Evolutionary conservation across 1,140 invertebrate species (phyloP).

Genomic region (Oreohelix idahoensis): DNA sequence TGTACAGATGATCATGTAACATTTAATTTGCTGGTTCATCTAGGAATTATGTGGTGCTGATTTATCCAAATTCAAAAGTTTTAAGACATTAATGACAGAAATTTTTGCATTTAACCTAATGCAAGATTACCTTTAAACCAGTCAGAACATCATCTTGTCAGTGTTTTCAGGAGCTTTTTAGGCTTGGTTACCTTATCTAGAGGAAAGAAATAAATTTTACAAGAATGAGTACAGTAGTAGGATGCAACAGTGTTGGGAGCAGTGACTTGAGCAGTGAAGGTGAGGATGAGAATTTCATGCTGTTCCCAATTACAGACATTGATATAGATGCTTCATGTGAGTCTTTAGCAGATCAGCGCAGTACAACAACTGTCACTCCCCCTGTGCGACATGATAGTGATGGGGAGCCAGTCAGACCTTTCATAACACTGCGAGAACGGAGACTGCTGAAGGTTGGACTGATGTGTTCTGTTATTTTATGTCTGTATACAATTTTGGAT

Average conservation of each 20-base stretch:
- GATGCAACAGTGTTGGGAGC: background rate
- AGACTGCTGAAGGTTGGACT: conserved; percentile 50
- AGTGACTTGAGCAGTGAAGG: conserved; percentile 40
- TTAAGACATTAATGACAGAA: too few relatives aligned
- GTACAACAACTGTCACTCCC: conserved; percentile 24
- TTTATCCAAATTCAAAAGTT: too few relatives aligned
- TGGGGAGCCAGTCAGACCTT: conserved; percentile 48
- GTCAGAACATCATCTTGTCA: too few relatives aligned
- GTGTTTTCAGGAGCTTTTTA: too few relatives aligned
- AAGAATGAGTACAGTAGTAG: background rate
- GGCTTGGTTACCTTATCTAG: background rate
- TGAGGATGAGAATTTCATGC: conserved; percentile 47
- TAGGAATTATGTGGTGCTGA: too few relatives aligned
- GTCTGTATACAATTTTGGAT: conserved; percentile 14
- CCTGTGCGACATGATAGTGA: conserved; percentile 23
- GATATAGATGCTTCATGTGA: conserved; percentile 45
- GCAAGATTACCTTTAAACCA: too few relatives aligned
- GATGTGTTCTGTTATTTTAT: background rate
- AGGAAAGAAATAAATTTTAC: background rate
- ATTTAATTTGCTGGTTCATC: too few relatives aligned
- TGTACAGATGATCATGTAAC: too few relatives aligned
- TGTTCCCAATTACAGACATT: conserved; percentile 57
- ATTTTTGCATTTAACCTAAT: too few relatives aligned
- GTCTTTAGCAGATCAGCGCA: conserved; percentile 45
- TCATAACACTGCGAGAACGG: conserved; percentile 60